Evolutionary conservation across 2,113 vertebrate species (phyloP), one percentile per base, ranked within the genome.

Genomic region (Clarias batrachus): DNA sequence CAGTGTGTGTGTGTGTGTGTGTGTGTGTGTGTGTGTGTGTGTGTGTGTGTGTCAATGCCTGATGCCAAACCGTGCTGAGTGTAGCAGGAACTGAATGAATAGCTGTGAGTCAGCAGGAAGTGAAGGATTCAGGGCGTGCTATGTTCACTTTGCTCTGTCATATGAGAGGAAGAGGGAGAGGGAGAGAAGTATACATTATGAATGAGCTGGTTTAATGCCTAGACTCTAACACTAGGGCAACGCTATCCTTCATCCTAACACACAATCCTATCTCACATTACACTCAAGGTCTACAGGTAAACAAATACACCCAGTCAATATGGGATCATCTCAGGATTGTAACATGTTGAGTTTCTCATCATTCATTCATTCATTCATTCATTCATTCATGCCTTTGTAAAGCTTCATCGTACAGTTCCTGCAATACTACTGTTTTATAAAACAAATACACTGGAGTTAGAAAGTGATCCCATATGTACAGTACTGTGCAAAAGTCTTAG

Each of bases 41-140:
- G 83, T 52, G 30, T 62, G 70, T 62, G 23, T 52, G 52, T 66
- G 14, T 70, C 6, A 4, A 33, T 71, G 33, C 27, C 82, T 85
- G 71, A 62, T 81, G 78, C 25, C 78, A 41, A 41, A 60, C 78
- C 3, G 17, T 62, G 33, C 59, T 37, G 63, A 83, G 65, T 68
- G 21, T 81, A 86, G 56, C 33, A 41, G 52, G 57, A 82, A 60
- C 52, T 76, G 37, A 59, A 88, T 27, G n/a, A 84, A 89, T 27
- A 62, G 82, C 82, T 84, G 84, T 81, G 74, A 90, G 89, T 87
- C 80, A 91, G 91, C 87, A 91, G 90, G 87, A 92, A 90, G 79
- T 86, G 66, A 85, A 70, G 21, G 85, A 60, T 65, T 70, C 56
- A 59, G 59, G 25, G 25, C 10, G 11, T 70, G 76, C 48, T 62